Evolutionary conservation across 2,797 vertebrate species (phyloP), one percentile per base, ranked within the genome.

Genomic region (Spinibarbus caldwelli): DNA sequence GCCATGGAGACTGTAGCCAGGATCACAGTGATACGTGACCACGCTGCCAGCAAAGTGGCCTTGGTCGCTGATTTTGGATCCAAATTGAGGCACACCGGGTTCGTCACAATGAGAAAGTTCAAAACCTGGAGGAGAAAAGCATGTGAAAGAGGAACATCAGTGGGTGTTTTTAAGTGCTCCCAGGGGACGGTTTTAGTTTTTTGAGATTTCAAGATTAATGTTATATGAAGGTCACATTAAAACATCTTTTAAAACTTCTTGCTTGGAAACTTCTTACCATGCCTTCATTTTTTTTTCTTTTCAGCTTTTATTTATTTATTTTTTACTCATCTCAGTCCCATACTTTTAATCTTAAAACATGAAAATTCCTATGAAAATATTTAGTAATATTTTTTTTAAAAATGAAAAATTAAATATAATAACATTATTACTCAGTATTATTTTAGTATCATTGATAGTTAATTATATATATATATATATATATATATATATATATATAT

Each of bases 31-130:
- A n/a, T 97, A 99, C 66, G 97, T 95, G 85, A 99, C 97, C 62
- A 96, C 96, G 85, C 97, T 98, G 64, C 98, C 98, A 71, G 98
- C 95, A 92, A 99, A 99, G 91, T 99, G 98, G 86, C 98, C 98
- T 91, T 98, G 97, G 92, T 99, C 98, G 80, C 96, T 98, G 89
- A 97, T 96, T 94, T 99, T 99, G 90, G 97, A 98, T 47, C 98
- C 98, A 87, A 99, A 99, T 91, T 99, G 98, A 1, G 98, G 98
- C 71, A 99, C 95, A 4, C 98, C 97, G 47, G 98, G 98, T 86
- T 99, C 97, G 62, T 99, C 97, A 89, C 98, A 99, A 89, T 99
- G 97, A 71, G 98, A 99, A 6, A 99, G 96, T 90, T 99, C 97
- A 93, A 99, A 99, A 93, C 97, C 98, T 99, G 85, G 12, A 88